Percentiles rank a stretch among this genome's conserved stretches.
Evolutionary conservation across 1,140 invertebrate genomes (phyloP).

Genomic region (Nomia melanderi): DNA sequence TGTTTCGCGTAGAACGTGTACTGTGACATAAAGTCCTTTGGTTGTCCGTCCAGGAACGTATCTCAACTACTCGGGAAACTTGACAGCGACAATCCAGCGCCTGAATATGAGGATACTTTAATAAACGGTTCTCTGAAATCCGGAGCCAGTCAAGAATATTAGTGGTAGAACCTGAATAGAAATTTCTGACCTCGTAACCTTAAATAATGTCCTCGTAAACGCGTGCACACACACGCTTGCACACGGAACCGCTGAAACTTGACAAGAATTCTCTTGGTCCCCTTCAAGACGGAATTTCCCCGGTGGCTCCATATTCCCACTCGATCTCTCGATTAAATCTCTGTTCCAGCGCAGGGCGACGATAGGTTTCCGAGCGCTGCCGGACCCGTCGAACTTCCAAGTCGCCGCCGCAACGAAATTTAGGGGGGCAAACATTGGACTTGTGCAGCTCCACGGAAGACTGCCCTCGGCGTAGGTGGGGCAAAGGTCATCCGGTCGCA

Average conservation of each 20-base stretch:
- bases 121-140: neutral
- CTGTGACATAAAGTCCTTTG: too few species aligned
- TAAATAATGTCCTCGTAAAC: neutral
- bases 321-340: conserved; percentile 37
- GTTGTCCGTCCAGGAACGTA: too few species aligned
- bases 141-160: neutral
- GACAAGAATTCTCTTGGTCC: neutral
- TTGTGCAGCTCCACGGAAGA: conserved; percentile 8
- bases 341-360: neutral
- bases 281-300: neutral
- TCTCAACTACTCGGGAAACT: too few species aligned
- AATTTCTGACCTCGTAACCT: neutral
- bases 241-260: neutral
- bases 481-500: conserved; percentile 12
- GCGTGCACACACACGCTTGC: too few species aligned
- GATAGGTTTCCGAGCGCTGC: conserved; percentile 3
- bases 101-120: neutral
- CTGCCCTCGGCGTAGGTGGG: conserved; percentile 27
- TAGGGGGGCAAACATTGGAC: conserved; percentile 49
- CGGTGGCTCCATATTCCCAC: neutral
- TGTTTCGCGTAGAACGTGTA: too few species aligned
- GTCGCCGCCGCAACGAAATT: conserved; percentile 33
- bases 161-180: neutral
- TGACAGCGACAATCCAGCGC: too few species aligned
- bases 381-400: conserved; percentile 9